Evolutionary conservation across 1,140 invertebrate species (phyloP).

Genomic region (Halyomorpha halys): DNA sequence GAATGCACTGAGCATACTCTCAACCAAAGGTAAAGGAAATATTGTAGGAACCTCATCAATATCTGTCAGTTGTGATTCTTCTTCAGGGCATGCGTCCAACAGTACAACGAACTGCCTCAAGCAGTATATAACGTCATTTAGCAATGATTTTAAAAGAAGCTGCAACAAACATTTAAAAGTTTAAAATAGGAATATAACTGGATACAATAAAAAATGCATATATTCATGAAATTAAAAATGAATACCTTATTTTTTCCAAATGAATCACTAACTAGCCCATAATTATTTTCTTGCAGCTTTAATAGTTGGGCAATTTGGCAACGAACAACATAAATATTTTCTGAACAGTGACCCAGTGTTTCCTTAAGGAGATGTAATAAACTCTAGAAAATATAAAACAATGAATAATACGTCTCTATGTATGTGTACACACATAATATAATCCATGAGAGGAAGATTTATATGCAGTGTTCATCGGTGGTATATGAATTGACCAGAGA

Average conservation of each 20-base stretch:
- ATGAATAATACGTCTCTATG: too few species aligned
- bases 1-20: slow-evolving; percentile 19
- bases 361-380: not conserved
- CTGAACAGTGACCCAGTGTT: not conserved
- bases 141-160: slow-evolving; percentile 29
- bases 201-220: not conserved
- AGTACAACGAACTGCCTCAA: slow-evolving; percentile 49
- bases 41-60: slow-evolving; percentile 5
- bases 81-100: slow-evolving; percentile 47
- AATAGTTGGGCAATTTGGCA: not conserved
- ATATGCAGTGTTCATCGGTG: too few species aligned
- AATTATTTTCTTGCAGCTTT: not conserved
- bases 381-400: not conserved
- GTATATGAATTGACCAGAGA: too few species aligned
- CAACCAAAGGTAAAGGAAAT: not conserved
- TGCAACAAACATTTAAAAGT: slow-evolving; percentile 11
- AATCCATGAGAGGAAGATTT: too few species aligned
- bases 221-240: not conserved
- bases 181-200: not conserved
- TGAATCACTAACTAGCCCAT: not conserved
- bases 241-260: slow-evolving; percentile 1
- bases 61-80: slow-evolving; percentile 26
- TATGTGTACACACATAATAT: too few species aligned
- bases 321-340: not conserved
- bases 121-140: slow-evolving; percentile 40